Evolutionary conservation across 2,797 vertebrate genomes (phyloP).

Genomic region (Aldrovandia affinis): DNA sequence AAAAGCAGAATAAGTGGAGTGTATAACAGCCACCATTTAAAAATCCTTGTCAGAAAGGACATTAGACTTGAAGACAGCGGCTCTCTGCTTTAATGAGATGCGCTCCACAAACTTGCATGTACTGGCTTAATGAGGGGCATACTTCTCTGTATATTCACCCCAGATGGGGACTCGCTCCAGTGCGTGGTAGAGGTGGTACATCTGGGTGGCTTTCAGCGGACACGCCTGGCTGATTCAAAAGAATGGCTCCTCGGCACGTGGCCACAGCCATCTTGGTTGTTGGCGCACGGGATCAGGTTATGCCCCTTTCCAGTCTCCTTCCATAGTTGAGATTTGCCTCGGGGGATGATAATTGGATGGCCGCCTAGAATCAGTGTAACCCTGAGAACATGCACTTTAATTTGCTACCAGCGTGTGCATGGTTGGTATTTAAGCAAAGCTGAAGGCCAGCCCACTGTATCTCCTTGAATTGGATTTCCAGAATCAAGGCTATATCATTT

Average conservation of each 20-base stretch:
- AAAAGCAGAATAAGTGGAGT: neutral
- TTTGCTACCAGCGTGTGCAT: slow-evolving; percentile 8
- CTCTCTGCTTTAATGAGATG: neutral
- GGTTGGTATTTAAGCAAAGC: neutral
- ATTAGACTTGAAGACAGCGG: neutral
- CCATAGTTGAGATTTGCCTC: neutral
- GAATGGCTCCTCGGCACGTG: neutral
- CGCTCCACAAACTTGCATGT: neutral
- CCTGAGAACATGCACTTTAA: slow-evolving; percentile 10
- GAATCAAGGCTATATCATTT: neutral
- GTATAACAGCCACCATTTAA: neutral
- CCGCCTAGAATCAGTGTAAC: neutral
- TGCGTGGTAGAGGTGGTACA: neutral
- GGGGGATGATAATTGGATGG: neutral
- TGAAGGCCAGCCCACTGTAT: neutral
- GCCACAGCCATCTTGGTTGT: neutral
- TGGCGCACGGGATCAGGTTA: neutral
- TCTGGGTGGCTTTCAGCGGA: neutral
- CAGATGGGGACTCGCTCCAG: neutral
- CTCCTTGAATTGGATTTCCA: neutral
- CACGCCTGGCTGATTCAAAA: neutral
- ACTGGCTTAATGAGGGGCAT: neutral
- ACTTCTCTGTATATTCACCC: neutral
- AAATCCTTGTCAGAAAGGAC: neutral
- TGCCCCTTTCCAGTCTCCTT: neutral